Base-by-base conservation (phyloP, 37 sponge, comb jelly and placozoan species). In the Haliclona indistincta region DNA sequence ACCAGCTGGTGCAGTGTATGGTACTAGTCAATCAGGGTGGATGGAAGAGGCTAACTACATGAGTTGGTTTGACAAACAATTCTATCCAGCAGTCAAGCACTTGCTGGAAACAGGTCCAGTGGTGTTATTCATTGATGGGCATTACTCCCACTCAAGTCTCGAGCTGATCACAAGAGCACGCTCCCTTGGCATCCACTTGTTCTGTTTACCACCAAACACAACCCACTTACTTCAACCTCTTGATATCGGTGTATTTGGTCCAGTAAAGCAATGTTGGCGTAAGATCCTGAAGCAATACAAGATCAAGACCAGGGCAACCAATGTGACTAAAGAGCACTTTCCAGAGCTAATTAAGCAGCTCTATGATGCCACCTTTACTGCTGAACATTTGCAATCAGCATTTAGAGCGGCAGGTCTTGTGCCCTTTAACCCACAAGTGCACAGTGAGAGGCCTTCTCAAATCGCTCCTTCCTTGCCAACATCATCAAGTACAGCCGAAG, bases 111-210 rank as follows among this genome's bases (percentile, higher is more conserved):
- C 2, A 37, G n/a, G 36, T 20, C 82, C 88, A 45, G 73, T 76
- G 4, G 62, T 81, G 35, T 74, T 88, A 8, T 53, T 88, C 63
- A 70, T 88, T 76, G 82, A 88, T 88, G 88, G 82, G 23, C 82
- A 88, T 63, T 73, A 81, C 53, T 81, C 78, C 1, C 78, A 88
- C 43, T 13, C 77, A 22, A 73, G 53, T 49, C 43, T 80, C 1
- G 19, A 68, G 17, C n/a, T 80, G 45, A 58, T 75, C 23, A 43
- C 74, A 38, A 15, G 17, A 23, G 87, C 87, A 32, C 64, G 70
- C 15, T 33, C 5, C 11, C 33, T 25, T 53, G 71, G 77, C 30
- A 53, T 81, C 40, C 81, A 81, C 29, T 29, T 81, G 0, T 7
- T 88, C 4, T 88, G 82, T 39, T 43, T 88, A 5, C 88, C 88